phyloP scores from a whole-genome alignment of 2,797 vertebrate genomes.

The Lutjanus argentimaculatus region DNA sequence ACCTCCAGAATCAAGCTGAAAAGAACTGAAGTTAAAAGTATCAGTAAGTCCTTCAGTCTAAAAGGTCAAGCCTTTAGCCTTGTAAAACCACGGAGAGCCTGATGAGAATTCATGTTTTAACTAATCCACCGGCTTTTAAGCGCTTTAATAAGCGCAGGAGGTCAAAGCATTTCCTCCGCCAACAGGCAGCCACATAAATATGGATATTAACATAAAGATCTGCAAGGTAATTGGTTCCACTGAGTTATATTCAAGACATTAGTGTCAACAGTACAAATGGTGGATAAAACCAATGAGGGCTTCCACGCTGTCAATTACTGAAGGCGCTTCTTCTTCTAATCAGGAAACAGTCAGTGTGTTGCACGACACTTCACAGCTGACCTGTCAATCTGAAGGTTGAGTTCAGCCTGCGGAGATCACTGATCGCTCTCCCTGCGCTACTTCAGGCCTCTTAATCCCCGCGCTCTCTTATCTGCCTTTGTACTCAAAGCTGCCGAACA shows the following conservation, averaged over 20 bases:
- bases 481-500: constrained; percentile 63
- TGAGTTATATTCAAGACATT: not conserved
- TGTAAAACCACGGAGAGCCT: constrained; percentile 15
- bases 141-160: constrained; percentile 19
- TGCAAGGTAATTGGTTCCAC: not conserved
- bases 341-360: constrained; percentile 17
- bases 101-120: constrained; percentile 13
- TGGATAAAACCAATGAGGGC: not conserved
- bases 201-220: constrained; percentile 25
- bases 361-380: constrained; percentile 21
- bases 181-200: constrained; percentile 19
- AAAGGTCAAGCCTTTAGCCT: constrained; percentile 12
- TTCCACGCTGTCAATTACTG: constrained; percentile 4
- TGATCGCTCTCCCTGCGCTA: constrained; percentile 46
- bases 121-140: constrained; percentile 17
- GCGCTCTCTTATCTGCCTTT: constrained; percentile 65
- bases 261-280: not conserved
- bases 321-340: constrained; percentile 15
- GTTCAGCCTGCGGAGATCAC: constrained; percentile 36
- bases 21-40: not conserved
- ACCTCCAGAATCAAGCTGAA: not conserved
- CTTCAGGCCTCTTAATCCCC: constrained; percentile 67
- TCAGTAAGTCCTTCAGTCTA: not conserved
- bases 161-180: constrained; percentile 1
- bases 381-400: constrained; percentile 51